Conservation (phyloP, 2,113 vertebrate species). For the Maccullochella peelii region DNA sequence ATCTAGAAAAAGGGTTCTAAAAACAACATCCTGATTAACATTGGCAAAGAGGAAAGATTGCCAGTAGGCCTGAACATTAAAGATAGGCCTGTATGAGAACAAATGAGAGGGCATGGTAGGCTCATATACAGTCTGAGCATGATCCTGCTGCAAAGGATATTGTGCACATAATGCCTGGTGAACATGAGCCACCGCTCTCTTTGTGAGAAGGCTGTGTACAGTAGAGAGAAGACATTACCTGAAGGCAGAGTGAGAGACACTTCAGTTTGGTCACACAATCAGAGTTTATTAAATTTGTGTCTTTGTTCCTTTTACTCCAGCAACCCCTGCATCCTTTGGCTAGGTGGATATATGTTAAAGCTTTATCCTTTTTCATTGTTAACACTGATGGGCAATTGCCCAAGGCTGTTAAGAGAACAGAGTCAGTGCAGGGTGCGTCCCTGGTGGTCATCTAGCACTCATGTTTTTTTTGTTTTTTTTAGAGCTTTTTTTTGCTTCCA, state of each 20-base stretch:
- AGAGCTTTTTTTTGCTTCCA: neutral
- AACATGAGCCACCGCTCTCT: slow-evolving; percentile 14
- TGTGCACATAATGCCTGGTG: neutral
- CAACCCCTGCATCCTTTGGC: neutral
- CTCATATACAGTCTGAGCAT: neutral
- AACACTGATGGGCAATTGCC: slow-evolving; percentile 3
- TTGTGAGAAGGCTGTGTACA: slow-evolving; percentile 30
- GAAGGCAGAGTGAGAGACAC: slow-evolving; percentile 29
- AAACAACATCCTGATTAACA: slow-evolving; percentile 55
- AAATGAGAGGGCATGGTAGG: slow-evolving; percentile 6
- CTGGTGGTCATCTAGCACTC: neutral
- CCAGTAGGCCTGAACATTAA: slow-evolving; percentile 6
- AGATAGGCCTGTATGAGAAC: slow-evolving; percentile 8
- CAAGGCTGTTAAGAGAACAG: neutral
- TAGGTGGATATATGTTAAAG: neutral
- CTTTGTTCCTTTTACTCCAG: neutral
- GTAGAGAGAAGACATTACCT: slow-evolving; percentile 24
- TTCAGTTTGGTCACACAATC: slow-evolving; percentile 5
- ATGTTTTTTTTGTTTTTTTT: slow-evolving; percentile 45
- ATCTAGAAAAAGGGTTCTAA: slow-evolving; percentile 39
- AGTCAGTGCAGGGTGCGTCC: slow-evolving; percentile 4
- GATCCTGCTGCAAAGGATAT: slow-evolving; percentile 25
- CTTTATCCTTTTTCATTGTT: slow-evolving; percentile 27
- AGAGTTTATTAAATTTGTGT: slow-evolving; percentile 17
- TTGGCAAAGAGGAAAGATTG: slow-evolving; percentile 16